These are phyloP conservation scores for Bombus huntii DNA, from an alignment of 1,140 invertebrate genomes.

Conservation along the genomic window DNA sequence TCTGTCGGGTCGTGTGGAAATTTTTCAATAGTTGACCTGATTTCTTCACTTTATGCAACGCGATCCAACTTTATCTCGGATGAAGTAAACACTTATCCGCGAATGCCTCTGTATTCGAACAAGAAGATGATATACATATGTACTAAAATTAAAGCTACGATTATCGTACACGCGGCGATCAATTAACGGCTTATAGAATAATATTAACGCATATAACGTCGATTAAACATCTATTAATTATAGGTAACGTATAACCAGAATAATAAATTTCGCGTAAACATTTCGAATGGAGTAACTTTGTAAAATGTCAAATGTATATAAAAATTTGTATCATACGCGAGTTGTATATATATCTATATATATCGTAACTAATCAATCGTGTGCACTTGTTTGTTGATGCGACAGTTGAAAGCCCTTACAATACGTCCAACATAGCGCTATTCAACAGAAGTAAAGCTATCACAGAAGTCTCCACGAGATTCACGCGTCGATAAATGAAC, in stretches of 20 bases:
- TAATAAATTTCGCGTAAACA: not conserved
- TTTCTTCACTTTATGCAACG: constrained; percentile 18
- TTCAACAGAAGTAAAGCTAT: constrained; percentile 39
- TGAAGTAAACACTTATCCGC: constrained; percentile 5
- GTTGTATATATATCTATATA: no score
- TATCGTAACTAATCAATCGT: not conserved
- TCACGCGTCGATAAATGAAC: not conserved
- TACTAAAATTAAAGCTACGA: constrained; percentile 15
- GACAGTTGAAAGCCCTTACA: not conserved
- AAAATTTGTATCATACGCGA: not conserved
- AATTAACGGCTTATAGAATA: not conserved
- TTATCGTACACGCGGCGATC: not conserved
- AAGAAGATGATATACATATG: not conserved
- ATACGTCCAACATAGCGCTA: constrained; percentile 5
- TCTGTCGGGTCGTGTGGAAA: constrained; percentile 16
- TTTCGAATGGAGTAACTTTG: not conserved
- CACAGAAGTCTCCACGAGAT: constrained; percentile 42
- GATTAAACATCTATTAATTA: constrained; percentile 8
- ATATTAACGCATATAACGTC: not conserved
- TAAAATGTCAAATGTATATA: not conserved
- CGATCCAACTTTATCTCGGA: not conserved
- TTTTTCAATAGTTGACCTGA: constrained; percentile 9
- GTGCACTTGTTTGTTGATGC: not conserved
- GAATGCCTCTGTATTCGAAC: not conserved
- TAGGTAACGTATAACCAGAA: not conserved